These are phyloP conservation scores for Schizaphis graminum DNA, from an alignment of 2,888 invertebrate genomes.

Conservation along the genomic window DNA sequence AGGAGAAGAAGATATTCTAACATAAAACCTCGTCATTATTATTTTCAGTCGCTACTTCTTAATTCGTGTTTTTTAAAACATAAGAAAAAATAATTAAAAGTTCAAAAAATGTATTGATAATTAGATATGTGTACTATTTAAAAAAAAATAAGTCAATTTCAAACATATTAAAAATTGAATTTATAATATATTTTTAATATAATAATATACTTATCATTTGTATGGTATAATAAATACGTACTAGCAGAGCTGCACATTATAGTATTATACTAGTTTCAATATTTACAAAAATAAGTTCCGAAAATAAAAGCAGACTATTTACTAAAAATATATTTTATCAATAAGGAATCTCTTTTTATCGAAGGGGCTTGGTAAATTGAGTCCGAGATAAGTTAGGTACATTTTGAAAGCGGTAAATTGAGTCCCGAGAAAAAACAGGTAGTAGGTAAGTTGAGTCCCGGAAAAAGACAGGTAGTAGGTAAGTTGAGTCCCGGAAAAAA, in stretches of 20 bases:
- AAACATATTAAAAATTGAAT: background rate
- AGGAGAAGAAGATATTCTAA: background rate
- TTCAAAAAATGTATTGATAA: background rate
- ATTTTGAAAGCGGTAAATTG: too few species aligned
- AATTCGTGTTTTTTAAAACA: background rate
- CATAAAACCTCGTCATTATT: constrained; percentile 9
- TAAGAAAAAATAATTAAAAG: background rate
- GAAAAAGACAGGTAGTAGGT: too few species aligned
- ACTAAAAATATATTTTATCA: background rate
- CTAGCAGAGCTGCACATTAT: background rate
- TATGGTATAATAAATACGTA: background rate
- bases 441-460: too few species aligned
- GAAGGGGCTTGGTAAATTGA: too few species aligned
- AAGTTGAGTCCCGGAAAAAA: too few species aligned
- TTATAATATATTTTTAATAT: too few species aligned
- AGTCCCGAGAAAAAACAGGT: too few species aligned
- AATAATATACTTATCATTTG: background rate
- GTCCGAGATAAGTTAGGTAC: too few species aligned
- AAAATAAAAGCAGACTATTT: background rate
- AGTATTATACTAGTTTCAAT: background rate
- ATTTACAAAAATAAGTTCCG: background rate
- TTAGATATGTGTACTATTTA: background rate
- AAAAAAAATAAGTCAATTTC: background rate
- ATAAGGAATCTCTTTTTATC: background rate
- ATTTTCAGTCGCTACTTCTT: constrained; percentile 5